Conservation (phyloP, 2,113 vertebrate genomes). For the Rallus limicola region DNA sequence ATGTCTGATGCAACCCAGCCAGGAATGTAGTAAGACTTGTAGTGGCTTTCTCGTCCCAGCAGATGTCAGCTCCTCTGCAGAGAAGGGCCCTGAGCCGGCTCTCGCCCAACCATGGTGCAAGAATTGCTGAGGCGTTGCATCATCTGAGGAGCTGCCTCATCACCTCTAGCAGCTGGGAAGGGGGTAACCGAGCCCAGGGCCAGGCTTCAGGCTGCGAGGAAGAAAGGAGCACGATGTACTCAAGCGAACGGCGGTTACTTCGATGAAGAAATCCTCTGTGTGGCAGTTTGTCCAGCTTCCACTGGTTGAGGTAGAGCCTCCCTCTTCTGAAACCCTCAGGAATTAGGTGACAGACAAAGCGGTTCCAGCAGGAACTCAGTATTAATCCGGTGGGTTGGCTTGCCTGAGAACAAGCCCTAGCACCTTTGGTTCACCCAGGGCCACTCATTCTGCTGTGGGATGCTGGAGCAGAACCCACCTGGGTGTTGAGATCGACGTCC, state of each 20-base stretch:
- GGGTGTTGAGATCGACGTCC: background rate
- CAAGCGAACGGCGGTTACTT: background rate
- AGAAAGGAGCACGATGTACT: background rate
- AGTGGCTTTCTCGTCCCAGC: background rate
- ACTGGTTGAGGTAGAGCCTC: background rate
- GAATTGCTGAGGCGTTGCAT: conserved; percentile 20
- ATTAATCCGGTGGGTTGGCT: background rate
- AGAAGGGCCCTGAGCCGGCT: background rate
- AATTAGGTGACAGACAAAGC: rapidly evolving
- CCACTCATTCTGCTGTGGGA: background rate
- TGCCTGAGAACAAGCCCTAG: background rate
- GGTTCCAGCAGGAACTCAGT: rapidly evolving
- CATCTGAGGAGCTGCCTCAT: background rate
- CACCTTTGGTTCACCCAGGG: background rate
- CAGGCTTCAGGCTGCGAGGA: background rate
- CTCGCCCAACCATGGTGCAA: background rate
- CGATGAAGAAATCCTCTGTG: background rate
- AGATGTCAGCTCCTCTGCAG: conserved; percentile 59
- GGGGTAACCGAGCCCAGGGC: background rate
- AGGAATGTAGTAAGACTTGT: conserved; percentile 33
- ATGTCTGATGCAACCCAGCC: conserved; percentile 57
- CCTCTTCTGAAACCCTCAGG: background rate
- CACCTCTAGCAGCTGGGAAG: background rate
- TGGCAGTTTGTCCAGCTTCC: background rate
- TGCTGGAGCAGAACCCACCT: background rate